These are phyloP conservation scores for Corvus moneduloides DNA, from an alignment of 2,113 vertebrate genomes.

Conservation along the genomic window DNA sequence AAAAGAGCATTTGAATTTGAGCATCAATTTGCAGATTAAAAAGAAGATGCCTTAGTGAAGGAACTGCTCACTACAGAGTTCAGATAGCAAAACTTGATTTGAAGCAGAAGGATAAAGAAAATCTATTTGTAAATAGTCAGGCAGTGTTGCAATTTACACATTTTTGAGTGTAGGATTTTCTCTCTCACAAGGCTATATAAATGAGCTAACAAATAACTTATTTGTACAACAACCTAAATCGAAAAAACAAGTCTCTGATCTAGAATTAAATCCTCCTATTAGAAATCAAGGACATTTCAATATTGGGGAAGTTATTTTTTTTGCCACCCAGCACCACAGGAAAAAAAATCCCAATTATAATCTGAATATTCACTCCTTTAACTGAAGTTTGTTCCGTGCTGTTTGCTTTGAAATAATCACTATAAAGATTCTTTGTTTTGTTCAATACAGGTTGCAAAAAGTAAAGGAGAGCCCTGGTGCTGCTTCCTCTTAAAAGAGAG, in stretches of 20 bases:
- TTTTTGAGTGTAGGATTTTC: background rate
- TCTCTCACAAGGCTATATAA: background rate
- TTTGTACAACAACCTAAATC: background rate
- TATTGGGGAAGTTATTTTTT: background rate
- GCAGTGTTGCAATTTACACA: fast-evolving
- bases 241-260: background rate
- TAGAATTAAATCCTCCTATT: background rate
- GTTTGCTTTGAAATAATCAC: background rate
- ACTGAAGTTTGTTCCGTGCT: background rate
- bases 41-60: background rate
- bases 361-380: background rate
- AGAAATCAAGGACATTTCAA: background rate
- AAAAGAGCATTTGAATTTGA: background rate
- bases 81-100: background rate
- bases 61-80: background rate
- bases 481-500: background rate
- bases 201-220: background rate
- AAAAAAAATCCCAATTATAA: background rate
- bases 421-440: background rate
- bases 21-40: background rate
- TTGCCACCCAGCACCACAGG: background rate
- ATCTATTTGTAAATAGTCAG: background rate
- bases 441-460: background rate
- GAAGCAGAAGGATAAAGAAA: background rate
- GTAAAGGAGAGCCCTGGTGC: background rate